Base-by-base conservation (phyloP, 1,140 invertebrate genomes). In the Acromyrmex charruanus region DNA sequence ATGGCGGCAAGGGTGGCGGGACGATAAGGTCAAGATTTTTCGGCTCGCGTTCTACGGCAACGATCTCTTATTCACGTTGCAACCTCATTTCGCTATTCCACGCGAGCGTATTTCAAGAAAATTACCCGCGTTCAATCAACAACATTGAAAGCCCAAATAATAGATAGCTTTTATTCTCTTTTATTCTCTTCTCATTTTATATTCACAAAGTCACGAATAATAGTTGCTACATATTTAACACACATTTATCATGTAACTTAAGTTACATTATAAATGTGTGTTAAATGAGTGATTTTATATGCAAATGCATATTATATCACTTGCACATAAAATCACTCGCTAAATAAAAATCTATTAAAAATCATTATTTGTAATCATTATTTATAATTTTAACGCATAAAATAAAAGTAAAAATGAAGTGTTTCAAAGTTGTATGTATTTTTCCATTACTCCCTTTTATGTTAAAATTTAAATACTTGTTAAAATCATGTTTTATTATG, bases 11-110 rank as follows among this genome's bases (percentile, higher is more conserved):
- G 55, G 72, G 28, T 58, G 51, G 39, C 44, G 51, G 86, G 55
- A 53, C 61, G 85, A 89, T 74, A 93, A 93, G 92, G 92, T 93
- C 91, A 93, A 93, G 91, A 93, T 91, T 92, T 93, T 90, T 49
- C 44, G 49, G 77, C 82, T 12, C 18, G 53, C 14, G 35, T 82
- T 53, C 44, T 49, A 49, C 55, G 53, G 77, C 51, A 68, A 74
- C 68, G 63, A 84, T 84, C 55, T 74, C 69, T 84, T 84, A 61
- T 84, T 84, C 80, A 75, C 58, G 55, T 35, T 35, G 69, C 39
- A 61, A 84, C 55, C 44, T 51, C n/a, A 61, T 75, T 35, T 75
- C 80, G 80, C 14, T 63, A 84, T 84, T 84, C 69, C 80, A 84
- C 80, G 69, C 80, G 39, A 84, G 12, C 25, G 39, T 49, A 58